Evolutionary conservation across 2,113 vertebrate species (phyloP), one percentile per base, ranked within the genome.

Genomic region (Agelaius tricolor): DNA sequence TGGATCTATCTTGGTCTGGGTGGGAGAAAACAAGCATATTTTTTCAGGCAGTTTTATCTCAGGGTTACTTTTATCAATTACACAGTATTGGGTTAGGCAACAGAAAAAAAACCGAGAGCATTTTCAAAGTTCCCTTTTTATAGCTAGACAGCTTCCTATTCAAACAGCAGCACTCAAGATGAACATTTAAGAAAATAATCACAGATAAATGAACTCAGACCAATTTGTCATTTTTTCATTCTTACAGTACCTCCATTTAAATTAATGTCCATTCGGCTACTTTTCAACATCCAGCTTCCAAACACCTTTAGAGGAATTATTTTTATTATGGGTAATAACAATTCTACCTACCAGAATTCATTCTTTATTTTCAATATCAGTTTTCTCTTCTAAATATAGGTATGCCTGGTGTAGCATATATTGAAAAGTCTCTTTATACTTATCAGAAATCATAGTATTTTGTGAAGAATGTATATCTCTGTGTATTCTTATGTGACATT

Each of bases 291-390:
- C 23, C 26, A 84, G 52, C 5, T 92, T 89, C 57, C 44, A 31
- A 82, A 65, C 6, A 65, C 20, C 14, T 82, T 87, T 61, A 87
- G 26, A 80, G 15, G 35, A 68, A 55, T 89, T 76, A 49, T 49
- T 90, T 93, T 87, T 91, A 73, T 73, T 79, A 68, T 27, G 26
- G 18, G 8, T 63, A 91, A 81, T 51, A 74, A 37, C 41, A 83
- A n/a, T 58, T 52, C 31, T 51, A 51, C 26, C n/a, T 78, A 63
- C 1, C 9, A 84, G 13, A 22, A 75, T 23, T 65, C 30, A 55
- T 85, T 81, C 68, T 71, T 92, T 94, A 80, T 88, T 89, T 95
- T 61, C 77, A 73, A 52, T 80, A 49, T 41, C 13, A 92, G 9
- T 24, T 86, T 87, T 90, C 82, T 87, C 20, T 67, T 72, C 72